phyloP scores from a whole-genome alignment of 2,113 vertebrate species.

The Toxostoma redivivum region DNA sequence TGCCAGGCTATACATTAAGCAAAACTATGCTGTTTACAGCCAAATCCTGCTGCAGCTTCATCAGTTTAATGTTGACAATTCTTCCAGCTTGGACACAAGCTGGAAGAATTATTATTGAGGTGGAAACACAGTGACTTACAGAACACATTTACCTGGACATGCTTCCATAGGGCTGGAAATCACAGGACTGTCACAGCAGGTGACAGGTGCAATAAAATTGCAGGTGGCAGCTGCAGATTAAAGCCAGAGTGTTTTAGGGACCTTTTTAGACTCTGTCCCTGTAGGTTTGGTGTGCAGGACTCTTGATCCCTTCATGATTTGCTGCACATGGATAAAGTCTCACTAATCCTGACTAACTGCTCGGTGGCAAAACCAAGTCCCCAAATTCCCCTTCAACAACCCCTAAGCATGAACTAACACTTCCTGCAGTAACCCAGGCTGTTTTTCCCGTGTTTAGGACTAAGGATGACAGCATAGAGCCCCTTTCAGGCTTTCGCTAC shows the following conservation, averaged over 20 bases:
- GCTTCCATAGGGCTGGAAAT: background rate
- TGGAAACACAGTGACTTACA: accelerated
- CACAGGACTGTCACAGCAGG: background rate
- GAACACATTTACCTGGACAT: background rate
- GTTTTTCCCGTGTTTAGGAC: constrained; percentile 70
- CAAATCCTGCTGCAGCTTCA: background rate
- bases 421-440: background rate
- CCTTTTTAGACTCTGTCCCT: accelerated
- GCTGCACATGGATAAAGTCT: background rate
- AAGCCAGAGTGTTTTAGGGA: background rate
- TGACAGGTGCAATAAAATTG: background rate
- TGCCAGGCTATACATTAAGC: background rate
- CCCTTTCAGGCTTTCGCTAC: constrained; percentile 70
- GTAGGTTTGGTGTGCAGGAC: background rate
- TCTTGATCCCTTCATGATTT: background rate
- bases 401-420: background rate
- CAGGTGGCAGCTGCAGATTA: background rate
- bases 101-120: background rate
- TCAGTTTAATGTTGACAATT: background rate
- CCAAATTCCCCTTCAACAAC: background rate
- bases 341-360: background rate
- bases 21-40: background rate
- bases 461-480: constrained; percentile 76
- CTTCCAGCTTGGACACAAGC: background rate
- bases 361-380: background rate